Base-by-base conservation (phyloP, 2,888 invertebrate genomes). In the Leistus spinibarbis region DNA sequence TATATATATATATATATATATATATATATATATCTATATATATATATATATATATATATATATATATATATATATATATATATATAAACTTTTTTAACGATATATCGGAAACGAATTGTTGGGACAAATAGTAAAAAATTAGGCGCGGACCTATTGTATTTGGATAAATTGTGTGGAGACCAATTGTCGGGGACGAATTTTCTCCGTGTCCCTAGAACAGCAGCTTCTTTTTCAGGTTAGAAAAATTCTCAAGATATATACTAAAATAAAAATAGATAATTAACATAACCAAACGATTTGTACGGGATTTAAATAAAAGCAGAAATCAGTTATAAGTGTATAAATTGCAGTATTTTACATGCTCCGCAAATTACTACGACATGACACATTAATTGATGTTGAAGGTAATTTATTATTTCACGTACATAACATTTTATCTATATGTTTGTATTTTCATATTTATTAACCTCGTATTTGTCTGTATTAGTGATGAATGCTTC, bases 381-480 rank as follows among this genome's bases (percentile, higher is more conserved):
- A 57, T 64, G 64, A 71, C 71, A 64, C 24, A 71, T 62, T 70
- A 70, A 70, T 23, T 70, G 63, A 54, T 54, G 71, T 23, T 63
- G 64, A 63, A 54, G 64, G 63, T 64, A 71, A 71, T 64, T 71
- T 71, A 70, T 24, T 20, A 24, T 71, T 71, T 71, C 71, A 71
- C 54, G 71, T 63, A 70, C 53, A 62, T 62, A 69, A 27, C 69
- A 64, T 64, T 10, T 19, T 60, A 60, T 22, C 19, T 20, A 5
- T 19, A 22, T 60, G 19, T 60, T 10, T 60, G 60, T 60, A 16
- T 57, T 3, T 57, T 16, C 4, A 4, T 57, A 40, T 40, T 40
- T 40, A 40, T 40, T 40, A 10, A 40, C 13, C 13, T 40, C 40
- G 5, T 13, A 40, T 40, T 40, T 7, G 40, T 10, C 5, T 40